Evolutionary conservation across 2,888 invertebrate species (phyloP), one percentile per base, ranked within the genome.

Genomic region (Tiphia femorata): DNA sequence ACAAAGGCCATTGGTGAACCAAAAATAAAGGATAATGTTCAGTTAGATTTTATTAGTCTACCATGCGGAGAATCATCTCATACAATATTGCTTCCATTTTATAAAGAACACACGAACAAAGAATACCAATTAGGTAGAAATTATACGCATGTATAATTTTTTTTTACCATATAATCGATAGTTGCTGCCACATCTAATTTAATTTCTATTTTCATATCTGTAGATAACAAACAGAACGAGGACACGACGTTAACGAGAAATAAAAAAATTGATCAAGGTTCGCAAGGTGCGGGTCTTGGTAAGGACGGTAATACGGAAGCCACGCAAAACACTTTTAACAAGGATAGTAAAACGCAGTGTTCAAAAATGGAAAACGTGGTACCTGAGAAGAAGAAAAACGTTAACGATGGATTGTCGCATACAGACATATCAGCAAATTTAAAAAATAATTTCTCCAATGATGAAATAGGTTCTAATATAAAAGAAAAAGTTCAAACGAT

Each of bases 1-100:
- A 21, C 21, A 6, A 59, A 54, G 12, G 35, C 42, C 7, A 14
- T 41, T 19, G 51, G 41, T 6, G 56, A 62, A 16, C 17, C 49
- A 12, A 62, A 38, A 5, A 16, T 53, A 23, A 62, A 55, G 21
- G 75, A 78, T 35, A 71, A 65, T 12, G 59, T 55, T 0, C 70
- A 72, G 21, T 62, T 74, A 20, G 75, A 78, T 42, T 76, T 78
- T n/a, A 53, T 77, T 17, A 79, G 78, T 50, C 58, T 78, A 52
- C 72, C 72, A 10, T 69, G 64, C 8, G 76, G 70, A 7, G 77
- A 79, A 64, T 68, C 67, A 6, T 75, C 72, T 14, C 64, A 70
- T 7, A 66, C 66, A 8, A 44, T 67, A 27, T 50, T 72, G 3
- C 27, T 58, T 20, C 60, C 62, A 17, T 62, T 62, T 6, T 66